A percentile compares a stretch with the other conserved stretches of the same genome.
Conservation (phyloP, 2,113 vertebrate species). For the Corydoras sp. region DNA sequence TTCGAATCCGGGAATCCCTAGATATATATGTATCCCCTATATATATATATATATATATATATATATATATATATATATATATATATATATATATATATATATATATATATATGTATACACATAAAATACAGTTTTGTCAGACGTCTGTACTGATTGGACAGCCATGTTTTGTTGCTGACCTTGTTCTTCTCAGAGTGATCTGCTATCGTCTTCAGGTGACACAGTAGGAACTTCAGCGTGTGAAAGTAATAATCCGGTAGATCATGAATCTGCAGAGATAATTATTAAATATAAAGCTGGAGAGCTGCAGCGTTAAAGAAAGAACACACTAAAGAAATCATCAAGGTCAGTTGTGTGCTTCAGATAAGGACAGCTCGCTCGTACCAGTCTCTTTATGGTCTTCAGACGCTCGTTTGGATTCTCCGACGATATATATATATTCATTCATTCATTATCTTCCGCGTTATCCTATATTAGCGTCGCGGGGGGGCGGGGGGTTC, state of each 20-base stretch:
- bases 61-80: no score
- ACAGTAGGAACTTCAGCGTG: constrained; percentile 88
- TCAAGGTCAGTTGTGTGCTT: no score
- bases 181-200: constrained; percentile 94
- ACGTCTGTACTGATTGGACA: not conserved
- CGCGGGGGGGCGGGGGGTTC: no score
- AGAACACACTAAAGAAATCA: not conserved
- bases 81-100: no score
- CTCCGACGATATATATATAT: no score
- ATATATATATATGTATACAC: not conserved
- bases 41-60: no score
- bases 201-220: constrained; percentile 88
- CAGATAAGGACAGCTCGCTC: constrained; percentile 3
- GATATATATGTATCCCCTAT: no score
- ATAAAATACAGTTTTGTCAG: constrained; percentile 44
- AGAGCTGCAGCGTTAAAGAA: not conserved
- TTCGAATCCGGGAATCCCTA: no score
- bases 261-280: constrained; percentile 77
- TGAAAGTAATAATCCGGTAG: constrained; percentile 90
- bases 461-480: no score
- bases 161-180: constrained; percentile 56
- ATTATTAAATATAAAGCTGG: not conserved
- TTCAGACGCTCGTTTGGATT: constrained; percentile 83
- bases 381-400: constrained; percentile 87
- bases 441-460: no score